Base-by-base conservation (phyloP, 1,140 invertebrate genomes). In the Drosophila tristis region DNA sequence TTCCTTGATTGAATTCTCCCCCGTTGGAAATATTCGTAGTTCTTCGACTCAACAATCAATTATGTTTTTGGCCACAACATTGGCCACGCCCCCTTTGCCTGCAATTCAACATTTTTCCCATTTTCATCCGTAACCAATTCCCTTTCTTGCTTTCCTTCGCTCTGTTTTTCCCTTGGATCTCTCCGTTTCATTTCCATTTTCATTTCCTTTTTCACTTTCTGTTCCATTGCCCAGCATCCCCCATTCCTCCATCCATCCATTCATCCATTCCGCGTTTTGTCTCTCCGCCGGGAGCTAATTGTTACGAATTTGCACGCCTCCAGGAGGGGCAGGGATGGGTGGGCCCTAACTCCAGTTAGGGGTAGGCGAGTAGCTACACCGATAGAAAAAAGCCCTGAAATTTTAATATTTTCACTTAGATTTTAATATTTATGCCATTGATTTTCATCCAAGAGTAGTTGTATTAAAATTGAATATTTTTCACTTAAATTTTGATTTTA, bases 281-380 rank as follows among this genome's bases (percentile, higher is more conserved):
- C 74, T 71, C 78, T 82, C 75, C 72, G 67, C 35, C 6, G 70
- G 78, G 82, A 79, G 84, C 84, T 87, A 87, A 87, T 87, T 89
- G 84, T 76, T 89, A 76, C 71, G 82, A 78, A 50, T 89, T 82
- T 78, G 56, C 45, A 57, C 51, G 49, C 64, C 74, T 63, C 74
- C 49, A 9, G 16, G 11, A 5, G 20, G 23, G 11, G 20, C 20
- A 1, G 23, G 23, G 31, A 9, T 25, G 23, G 42, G 15, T 25
- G 23, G 42, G 15, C 25, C 7, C 58, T 70, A 43, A 15, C 58
- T 54, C 15, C 45, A 51, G 42, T 39, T 39, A 11, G 35, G 11
- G 35, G 4, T 13, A 8, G 35, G 4, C n/a, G n/a, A n/a, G n/a
- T n/a, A n/a, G n/a, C n/a, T n/a, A n/a, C n/a, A n/a, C n/a, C n/a